Conservation (phyloP, 2,888 invertebrate genomes). For the Drosophila subquinaria region DNA sequence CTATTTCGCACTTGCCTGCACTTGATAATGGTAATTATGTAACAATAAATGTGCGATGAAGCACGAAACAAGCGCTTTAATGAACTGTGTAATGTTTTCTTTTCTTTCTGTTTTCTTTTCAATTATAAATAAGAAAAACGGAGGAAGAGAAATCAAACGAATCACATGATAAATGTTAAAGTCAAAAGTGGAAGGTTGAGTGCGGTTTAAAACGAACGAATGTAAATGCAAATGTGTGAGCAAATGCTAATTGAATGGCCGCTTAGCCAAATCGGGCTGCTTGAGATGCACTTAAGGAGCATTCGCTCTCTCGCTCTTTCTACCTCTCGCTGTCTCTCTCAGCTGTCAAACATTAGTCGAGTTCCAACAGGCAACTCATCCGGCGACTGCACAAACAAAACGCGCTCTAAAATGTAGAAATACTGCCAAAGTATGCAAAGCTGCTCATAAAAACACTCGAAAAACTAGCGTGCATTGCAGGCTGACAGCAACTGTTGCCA, state of each 20-base stretch:
- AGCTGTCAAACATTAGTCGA: slow-evolving; percentile 54
- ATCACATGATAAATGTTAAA: slow-evolving; percentile 2
- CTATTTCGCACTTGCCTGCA: slow-evolving; percentile 72
- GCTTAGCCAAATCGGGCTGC: slow-evolving; percentile 63
- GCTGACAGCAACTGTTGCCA: slow-evolving; percentile 41
- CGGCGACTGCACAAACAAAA: slow-evolving; percentile 76
- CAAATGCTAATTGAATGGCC: slow-evolving; percentile 75
- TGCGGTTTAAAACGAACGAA: slow-evolving; percentile 4
- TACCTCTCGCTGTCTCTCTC: slow-evolving; percentile 11
- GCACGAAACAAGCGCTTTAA: slow-evolving; percentile 65
- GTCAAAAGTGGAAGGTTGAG: slow-evolving; percentile 7
- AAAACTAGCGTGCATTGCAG: slow-evolving; percentile 70
- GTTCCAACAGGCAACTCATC: slow-evolving; percentile 47
- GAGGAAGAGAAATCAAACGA: neutral
- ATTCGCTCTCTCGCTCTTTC: neutral
- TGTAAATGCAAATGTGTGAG: slow-evolving; percentile 23
- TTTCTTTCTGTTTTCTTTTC: slow-evolving; percentile 8
- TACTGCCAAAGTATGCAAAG: slow-evolving; percentile 81
- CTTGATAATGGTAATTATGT: slow-evolving; percentile 77
- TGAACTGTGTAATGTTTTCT: slow-evolving; percentile 72
- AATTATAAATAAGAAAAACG: slow-evolving; percentile 39
- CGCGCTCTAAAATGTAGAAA: slow-evolving; percentile 75
- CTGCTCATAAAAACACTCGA: slow-evolving; percentile 80
- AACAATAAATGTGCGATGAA: slow-evolving; percentile 68
- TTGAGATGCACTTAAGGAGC: slow-evolving; percentile 65